Base-by-base conservation (phyloP, 23 tunicate species). In the Pegea sp. region DNA sequence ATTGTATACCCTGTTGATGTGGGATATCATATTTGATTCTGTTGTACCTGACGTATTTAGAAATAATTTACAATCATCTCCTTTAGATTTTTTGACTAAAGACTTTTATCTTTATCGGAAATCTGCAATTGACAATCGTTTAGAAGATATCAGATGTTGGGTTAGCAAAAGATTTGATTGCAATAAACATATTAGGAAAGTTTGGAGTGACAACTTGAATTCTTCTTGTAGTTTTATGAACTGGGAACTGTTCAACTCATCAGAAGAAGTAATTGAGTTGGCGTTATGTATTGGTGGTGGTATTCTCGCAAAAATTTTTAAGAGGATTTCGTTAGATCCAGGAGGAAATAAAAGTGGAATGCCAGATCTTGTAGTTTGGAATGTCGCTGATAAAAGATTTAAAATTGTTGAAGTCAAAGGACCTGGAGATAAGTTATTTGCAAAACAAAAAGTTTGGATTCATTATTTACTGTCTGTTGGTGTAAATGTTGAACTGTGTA, bases 371-470 rank as follows among this genome's bases (percentile, higher is more conserved):
- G 71, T 74, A 28, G 84, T 84, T 34, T 84, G 95, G 95, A 84
- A 68, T 52, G 11, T 71, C 20, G 24, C 24, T 26, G 38, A 34
- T 3, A 49, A 42, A 20, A 11, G 1, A 31, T 84, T 63, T 29
- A 72, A 73, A 60, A 42, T 84, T 20, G 84, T 84, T 26, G 95
- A 84, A 52, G 95, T 84, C 30, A 84, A 84, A 62, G 95, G 84
- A 13, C 95, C 95, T 4, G 71, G 76, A 2, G 95, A 84, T 53
- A 60, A 77, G 21, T 61, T 84, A 18, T 74, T 75, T 33, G 64
- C 64, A 68, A 84, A 84, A 46, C 95, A 84, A 53, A 74, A 73
- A 52, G 42, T 84, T 51, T 84, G 95, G 95, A 84, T 84, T 57
- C 70, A 84, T 63, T 44, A 63, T 3, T 64, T 84, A 26, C 46